Evolutionary conservation across 2,797 vertebrate species (phyloP).

Genomic region (Enteromius paludinosus): DNA sequence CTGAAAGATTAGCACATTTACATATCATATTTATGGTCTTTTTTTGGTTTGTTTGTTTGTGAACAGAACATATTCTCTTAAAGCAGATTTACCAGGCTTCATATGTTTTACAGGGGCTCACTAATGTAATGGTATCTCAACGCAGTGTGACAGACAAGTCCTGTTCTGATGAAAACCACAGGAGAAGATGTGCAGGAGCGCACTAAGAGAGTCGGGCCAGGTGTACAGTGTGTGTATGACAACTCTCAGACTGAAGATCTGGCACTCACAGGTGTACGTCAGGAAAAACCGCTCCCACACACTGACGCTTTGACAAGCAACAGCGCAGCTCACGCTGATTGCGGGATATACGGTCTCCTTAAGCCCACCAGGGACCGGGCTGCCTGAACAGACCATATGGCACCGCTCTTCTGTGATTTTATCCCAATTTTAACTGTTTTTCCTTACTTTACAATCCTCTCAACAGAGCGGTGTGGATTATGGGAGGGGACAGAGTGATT

Average conservation of each 20-base stretch:
- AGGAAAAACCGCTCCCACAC: conserved; percentile 26
- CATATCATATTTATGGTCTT: neutral
- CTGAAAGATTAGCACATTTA: neutral
- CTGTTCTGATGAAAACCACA: conserved; percentile 7
- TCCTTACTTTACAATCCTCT: conserved; percentile 5
- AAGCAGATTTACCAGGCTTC: neutral
- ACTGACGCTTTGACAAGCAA: conserved; percentile 29
- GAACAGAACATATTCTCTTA: neutral
- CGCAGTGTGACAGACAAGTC: neutral
- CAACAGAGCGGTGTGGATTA: neutral
- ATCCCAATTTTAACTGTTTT: conserved; percentile 29
- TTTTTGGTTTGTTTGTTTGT: neutral
- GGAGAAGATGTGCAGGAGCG: conserved; percentile 1
- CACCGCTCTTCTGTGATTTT: conserved; percentile 4
- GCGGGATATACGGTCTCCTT: neutral
- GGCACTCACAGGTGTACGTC: conserved; percentile 39
- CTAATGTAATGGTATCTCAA: neutral
- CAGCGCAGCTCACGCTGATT: conserved; percentile 29
- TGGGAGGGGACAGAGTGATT: neutral
- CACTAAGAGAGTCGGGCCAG: neutral
- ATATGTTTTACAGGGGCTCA: neutral
- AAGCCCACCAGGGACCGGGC: conserved; percentile 1
- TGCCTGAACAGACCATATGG: conserved; percentile 53
- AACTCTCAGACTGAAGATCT: conserved; percentile 45
- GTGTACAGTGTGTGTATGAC: conserved; percentile 40